Base-by-base conservation (phyloP, 2,888 invertebrate genomes). In the Stenichneumon culpator region DNA sequence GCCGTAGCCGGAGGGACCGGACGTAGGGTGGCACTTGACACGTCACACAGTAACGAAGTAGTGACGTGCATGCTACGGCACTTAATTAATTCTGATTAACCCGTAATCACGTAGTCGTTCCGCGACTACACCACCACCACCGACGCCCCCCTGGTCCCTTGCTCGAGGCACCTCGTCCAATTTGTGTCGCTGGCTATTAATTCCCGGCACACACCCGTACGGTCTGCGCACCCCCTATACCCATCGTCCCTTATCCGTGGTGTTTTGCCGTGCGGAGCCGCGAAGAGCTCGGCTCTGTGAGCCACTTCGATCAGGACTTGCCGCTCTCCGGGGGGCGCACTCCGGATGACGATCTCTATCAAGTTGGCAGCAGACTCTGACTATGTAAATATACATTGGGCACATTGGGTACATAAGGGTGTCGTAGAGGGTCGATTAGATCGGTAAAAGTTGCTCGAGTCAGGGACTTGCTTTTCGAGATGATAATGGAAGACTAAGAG, bases 1-100 rank as follows among this genome's bases (percentile, higher is more conserved):
- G 44, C 70, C 74, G 52, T 50, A 52, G 86, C 75, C 72, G 68
- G 87, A 80, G 75, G 86, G 87, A 88, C 89, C 88, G 89, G 88
- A 90, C 88, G 86, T 72, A 82, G 89, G 90, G 90, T 90, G 90
- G 89, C 90, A 92, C 93, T 93, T 93, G 93, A 93, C 93, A 92
- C 93, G 92, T 93, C 92, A 92, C 93, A 91, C 91, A 89, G 92
- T 93, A 93, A 93, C 93, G 93, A 93, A 93, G 93, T 93, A 93
- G 92, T 92, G 93, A 93, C 93, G 92, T 91, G 92, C 93, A 93
- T 93, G 93, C 92, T 89, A 90, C 89, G 91, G 92, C 90, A 93
- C 92, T 93, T 93, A 93, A 93, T 93, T 93, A 93, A 93, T 93
- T 93, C 93, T 93, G 93, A 93, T 93, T 93, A 93, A 93, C 93